phyloP scores from a whole-genome alignment of 2,888 invertebrate species.

The Branchellion lobata region DNA sequence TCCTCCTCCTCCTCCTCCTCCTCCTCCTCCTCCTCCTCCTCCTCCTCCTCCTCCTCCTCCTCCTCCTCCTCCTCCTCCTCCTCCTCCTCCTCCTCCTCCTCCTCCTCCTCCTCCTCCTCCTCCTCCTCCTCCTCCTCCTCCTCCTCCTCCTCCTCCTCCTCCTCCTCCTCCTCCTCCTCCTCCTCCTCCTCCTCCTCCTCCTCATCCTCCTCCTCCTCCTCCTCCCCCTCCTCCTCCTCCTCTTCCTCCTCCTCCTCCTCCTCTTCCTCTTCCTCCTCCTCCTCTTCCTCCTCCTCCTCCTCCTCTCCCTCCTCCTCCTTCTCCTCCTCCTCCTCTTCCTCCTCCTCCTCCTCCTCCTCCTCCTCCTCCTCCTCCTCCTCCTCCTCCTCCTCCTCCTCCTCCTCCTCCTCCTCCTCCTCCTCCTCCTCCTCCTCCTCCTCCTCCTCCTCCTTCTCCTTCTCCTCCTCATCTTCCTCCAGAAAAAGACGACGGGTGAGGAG shows the following conservation, averaged over 20 bases:
- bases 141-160: background rate
- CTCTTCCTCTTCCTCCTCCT: conserved; percentile 23
- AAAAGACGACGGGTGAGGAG: conserved; percentile 85
- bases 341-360: conserved; percentile 43
- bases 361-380: too few relatives aligned
- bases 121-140: conserved; percentile 8
- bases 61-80: background rate
- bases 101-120: conserved; percentile 4
- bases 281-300: conserved; percentile 44
- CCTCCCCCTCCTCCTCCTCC: background rate
- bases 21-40: background rate
- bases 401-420: too few relatives aligned
- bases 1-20: too few relatives aligned
- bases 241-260: conserved; percentile 26
- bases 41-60: background rate
- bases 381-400: too few relatives aligned
- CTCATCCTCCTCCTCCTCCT: too few relatives aligned
- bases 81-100: background rate
- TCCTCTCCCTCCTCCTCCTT: conserved; percentile 44
- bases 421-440: too few relatives aligned
- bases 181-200: too few relatives aligned
- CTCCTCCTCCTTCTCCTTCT: too few relatives aligned
- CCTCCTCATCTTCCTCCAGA: conserved; percentile 68
- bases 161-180: background rate
- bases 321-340: conserved; percentile 47